Conservation (phyloP, 2,888 invertebrate genomes). For the Chalcis sispes region DNA sequence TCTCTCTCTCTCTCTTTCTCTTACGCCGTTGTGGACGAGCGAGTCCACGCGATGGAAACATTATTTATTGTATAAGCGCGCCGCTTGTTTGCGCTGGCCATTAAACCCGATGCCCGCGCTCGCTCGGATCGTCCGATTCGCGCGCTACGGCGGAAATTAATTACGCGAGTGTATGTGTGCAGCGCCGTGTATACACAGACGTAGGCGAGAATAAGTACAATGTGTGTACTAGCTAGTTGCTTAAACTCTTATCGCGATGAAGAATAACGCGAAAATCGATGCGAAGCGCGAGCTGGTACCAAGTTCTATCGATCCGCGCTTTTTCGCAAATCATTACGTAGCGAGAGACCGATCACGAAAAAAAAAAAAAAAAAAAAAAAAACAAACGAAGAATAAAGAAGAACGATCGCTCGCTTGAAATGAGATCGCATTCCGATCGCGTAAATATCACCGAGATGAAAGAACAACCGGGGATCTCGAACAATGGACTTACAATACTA, state of each 20-base stretch:
- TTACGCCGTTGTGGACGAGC: neutral
- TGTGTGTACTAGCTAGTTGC: too few species aligned
- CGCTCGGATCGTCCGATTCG: too few species aligned
- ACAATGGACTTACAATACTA: too few species aligned
- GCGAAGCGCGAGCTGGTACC: neutral
- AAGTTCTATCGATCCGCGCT: too few species aligned
- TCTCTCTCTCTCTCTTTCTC: too few species aligned
- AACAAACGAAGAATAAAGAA: too few species aligned
- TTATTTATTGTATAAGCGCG: conserved; percentile 39
- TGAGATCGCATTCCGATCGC: neutral
- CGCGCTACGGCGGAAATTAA: conserved; percentile 43
- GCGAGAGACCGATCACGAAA: neutral
- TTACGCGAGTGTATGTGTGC: conserved; percentile 14
- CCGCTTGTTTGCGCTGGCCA: conserved; percentile 26
- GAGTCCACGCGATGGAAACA: conserved; percentile 30
- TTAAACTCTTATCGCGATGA: conserved; percentile 19
- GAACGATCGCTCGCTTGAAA: too few species aligned
- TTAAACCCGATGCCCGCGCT: conserved; percentile 17
- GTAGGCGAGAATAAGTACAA: too few species aligned
- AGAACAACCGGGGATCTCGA: neutral
- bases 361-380: neutral
- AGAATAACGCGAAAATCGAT: conserved; percentile 30
- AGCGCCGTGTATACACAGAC: neutral
- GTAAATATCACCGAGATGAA: neutral
- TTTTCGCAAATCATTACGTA: conserved; percentile 26